phyloP scores from a whole-genome alignment of 2,113 vertebrate genomes.

The Carettochelys insculpta region DNA sequence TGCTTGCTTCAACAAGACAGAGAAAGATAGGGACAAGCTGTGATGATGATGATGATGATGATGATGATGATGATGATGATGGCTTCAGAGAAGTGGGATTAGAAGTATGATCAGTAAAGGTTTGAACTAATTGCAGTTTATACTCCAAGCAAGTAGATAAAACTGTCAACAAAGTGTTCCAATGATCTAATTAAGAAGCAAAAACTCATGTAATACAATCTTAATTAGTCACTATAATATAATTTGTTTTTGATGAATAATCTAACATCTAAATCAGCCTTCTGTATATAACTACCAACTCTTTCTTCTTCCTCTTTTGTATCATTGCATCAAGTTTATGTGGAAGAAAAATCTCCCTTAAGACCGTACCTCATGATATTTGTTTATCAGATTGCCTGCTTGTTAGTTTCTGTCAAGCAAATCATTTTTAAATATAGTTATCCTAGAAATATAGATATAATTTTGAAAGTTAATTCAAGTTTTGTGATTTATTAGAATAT shows the following conservation, averaged over 20 bases:
- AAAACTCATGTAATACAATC: slow-evolving; percentile 54
- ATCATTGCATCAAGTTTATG: background rate
- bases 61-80: slow-evolving; percentile 14
- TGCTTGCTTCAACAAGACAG: background rate
- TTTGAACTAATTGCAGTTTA: background rate
- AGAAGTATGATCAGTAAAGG: background rate
- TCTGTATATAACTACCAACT: background rate
- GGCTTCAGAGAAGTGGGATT: slow-evolving; percentile 32
- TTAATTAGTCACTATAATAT: slow-evolving; percentile 45
- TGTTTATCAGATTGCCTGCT: background rate
- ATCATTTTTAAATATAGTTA: background rate
- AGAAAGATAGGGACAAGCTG: background rate
- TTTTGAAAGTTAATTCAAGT: slow-evolving; percentile 6
- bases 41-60: slow-evolving; percentile 36
- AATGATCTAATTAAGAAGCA: slow-evolving; percentile 50
- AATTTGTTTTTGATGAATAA: slow-evolving; percentile 53
- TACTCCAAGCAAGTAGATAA: slow-evolving; percentile 24
- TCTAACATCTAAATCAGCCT: slow-evolving; percentile 31
- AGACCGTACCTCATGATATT: background rate
- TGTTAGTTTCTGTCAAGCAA: background rate
- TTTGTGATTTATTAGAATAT: slow-evolving; percentile 22
- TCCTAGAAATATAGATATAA: background rate
- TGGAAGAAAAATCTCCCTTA: background rate
- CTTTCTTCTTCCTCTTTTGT: background rate
- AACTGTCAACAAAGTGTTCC: slow-evolving; percentile 45